phyloP scores from a whole-genome alignment of 1,140 invertebrate species.

The Papilio polyxenes region DNA sequence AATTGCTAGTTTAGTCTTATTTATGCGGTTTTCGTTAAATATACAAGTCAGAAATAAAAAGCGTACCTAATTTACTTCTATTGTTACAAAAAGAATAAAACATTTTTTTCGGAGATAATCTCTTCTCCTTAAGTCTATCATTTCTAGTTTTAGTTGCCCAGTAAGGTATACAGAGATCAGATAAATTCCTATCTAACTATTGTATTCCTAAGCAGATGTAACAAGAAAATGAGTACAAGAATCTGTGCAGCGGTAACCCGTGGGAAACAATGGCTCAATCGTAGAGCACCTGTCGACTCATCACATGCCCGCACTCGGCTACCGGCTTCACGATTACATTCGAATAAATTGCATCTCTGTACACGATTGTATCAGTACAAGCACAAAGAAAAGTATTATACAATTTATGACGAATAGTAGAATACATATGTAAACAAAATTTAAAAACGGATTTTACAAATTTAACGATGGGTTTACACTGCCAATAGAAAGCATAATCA shows the following conservation, averaged over 20 bases:
- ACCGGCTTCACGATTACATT: slow-evolving; percentile 32
- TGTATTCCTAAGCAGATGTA: slow-evolving; percentile 25
- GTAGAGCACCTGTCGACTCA: slow-evolving; percentile 64
- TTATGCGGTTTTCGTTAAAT: not conserved
- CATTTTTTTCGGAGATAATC: too few species aligned
- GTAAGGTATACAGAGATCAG: not conserved
- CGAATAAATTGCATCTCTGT: slow-evolving; percentile 5
- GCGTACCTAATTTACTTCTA: too few species aligned
- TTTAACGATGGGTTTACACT: too few species aligned
- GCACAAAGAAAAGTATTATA: not conserved
- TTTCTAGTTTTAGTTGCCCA: too few species aligned
- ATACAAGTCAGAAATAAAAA: too few species aligned
- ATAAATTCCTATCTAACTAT: slow-evolving; percentile 20
- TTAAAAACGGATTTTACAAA: too few species aligned
- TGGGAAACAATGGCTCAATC: slow-evolving; percentile 76
- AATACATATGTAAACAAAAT: too few species aligned
- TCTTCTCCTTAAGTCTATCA: too few species aligned
- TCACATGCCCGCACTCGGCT: slow-evolving; percentile 43
- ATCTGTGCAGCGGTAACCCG: slow-evolving; percentile 46
- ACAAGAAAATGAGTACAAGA: slow-evolving; percentile 18
- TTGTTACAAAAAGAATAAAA: too few species aligned
- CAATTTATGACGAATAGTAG: not conserved
- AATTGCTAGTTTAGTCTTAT: not conserved
- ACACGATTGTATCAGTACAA: slow-evolving; percentile 5
- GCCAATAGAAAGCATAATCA: too few species aligned